Percentiles rank a stretch among this genome's conserved stretches.
These are phyloP conservation scores for Carettochelys insculpta DNA, from an alignment of 2,113 vertebrate genomes.

Conservation along the genomic window DNA sequence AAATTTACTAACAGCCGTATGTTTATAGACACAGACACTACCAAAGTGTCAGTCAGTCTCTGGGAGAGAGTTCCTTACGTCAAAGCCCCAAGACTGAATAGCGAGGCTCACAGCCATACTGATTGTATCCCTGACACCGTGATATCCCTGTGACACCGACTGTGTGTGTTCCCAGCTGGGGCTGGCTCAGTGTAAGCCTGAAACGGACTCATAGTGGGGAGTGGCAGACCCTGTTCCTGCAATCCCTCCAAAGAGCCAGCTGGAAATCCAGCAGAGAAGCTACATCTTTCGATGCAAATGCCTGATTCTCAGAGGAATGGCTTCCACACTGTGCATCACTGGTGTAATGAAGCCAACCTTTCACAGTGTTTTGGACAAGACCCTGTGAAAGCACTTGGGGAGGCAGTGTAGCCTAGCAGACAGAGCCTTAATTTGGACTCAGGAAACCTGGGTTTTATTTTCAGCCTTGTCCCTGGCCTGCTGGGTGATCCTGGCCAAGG, in stretches of 20 bases:
- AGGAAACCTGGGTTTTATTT: neutral
- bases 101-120: neutral
- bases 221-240: neutral
- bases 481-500: neutral
- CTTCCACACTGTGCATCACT: neutral
- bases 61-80: neutral
- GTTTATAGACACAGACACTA: neutral
- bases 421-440: neutral
- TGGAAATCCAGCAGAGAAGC: neutral
- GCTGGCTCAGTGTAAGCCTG: neutral
- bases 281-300: neutral
- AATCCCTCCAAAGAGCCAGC: neutral
- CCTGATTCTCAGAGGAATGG: neutral
- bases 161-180: neutral
- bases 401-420: neutral
- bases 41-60: rapidly evolving
- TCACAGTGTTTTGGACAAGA: neutral
- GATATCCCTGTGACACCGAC: neutral
- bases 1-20: constrained; percentile 33
- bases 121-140: neutral
- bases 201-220: neutral
- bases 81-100: neutral
- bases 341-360: neutral
- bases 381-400: neutral
- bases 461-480: neutral